These are phyloP conservation scores for Thrips palmi DNA, from an alignment of 1,140 invertebrate species.

Conservation along the genomic window DNA sequence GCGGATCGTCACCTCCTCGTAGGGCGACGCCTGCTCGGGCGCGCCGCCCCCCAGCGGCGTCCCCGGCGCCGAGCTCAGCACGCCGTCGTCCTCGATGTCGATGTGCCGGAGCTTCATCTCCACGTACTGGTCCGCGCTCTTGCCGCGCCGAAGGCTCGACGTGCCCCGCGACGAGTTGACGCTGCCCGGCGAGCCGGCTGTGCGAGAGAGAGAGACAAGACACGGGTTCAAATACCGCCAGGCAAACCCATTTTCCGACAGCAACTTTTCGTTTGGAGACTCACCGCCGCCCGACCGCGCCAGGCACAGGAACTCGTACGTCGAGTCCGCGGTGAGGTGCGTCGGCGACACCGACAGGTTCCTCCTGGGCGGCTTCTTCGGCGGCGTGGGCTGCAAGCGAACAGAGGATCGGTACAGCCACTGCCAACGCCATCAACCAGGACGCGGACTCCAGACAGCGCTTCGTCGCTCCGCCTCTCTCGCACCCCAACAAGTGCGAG, in stretches of 20 bases:
- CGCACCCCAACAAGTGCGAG: too few relatives aligned
- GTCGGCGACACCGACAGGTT: slow-evolving; percentile 72
- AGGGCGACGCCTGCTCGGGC: slow-evolving; percentile 37
- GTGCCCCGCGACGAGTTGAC: slow-evolving; percentile 27
- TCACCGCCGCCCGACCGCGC: slow-evolving; percentile 31
- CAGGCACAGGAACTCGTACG: slow-evolving; percentile 41
- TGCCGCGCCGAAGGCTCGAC: slow-evolving; percentile 37
- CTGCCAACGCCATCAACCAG: too few relatives aligned
- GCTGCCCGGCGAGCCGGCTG: slow-evolving; percentile 5
- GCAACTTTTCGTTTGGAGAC: too few relatives aligned
- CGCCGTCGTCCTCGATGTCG: slow-evolving; percentile 24
- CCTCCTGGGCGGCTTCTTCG: slow-evolving; percentile 70
- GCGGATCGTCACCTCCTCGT: slow-evolving; percentile 49
- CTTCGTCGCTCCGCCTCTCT: too few relatives aligned
- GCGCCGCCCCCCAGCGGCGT: slow-evolving; percentile 25
- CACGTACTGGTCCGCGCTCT: slow-evolving; percentile 57
- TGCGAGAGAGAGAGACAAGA: not conserved
- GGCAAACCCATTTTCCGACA: too few relatives aligned
- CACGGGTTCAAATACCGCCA: too few relatives aligned
- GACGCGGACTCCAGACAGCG: too few relatives aligned
- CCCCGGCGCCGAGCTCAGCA: slow-evolving; percentile 26
- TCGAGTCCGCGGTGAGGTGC: slow-evolving; percentile 33
- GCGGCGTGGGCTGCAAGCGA: slow-evolving; percentile 50
- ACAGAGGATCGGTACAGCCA: too few relatives aligned
- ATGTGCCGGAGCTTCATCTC: slow-evolving; percentile 43